Evolutionary conservation across 2,113 vertebrate species (phyloP), one percentile per base, ranked within the genome.

Genomic region (Mohoua ochrocephala): DNA sequence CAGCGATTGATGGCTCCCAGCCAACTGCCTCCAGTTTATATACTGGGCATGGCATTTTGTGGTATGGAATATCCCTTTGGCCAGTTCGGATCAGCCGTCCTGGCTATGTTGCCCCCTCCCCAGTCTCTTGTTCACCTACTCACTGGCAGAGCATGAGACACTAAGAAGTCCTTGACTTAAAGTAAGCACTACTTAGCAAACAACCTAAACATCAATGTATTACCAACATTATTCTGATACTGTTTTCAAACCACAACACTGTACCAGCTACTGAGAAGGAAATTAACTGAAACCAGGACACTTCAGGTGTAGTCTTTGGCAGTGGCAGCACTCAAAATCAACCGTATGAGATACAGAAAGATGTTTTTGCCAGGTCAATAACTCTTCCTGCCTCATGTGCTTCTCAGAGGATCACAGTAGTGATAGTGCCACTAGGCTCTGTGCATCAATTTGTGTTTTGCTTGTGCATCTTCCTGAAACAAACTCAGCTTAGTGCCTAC

Each of bases 1-100:
- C 39, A 53, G 53, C 0, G 0, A 18, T 8, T 30, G 69, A 35
- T 75, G 39, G 13, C 26, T 76, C 17, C 61, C 0, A 0, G 24
- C 45, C 30, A 21, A 1, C 9, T 67, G 45, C n/a, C 28, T 33
- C 28, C 27, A n/a, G 33, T 68, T 45, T 33, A 30, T 68, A 7
- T 18, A 12, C 24, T 31, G 39, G n/a, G 20, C 44, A 23, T 73
- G 37, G 22, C 37, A 23, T 76, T 76, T 39, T 21, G 0, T 68
- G 39, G n/a, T 53, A 5, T 22, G 26, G n/a, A n/a, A 20, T 53
- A 75, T n/a, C 28, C 24, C 45, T 54, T 60, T 60, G 69, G n/a
- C 21, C n/a, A 23, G 45, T 31, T 60, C 0, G 0, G 16, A 47
- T 53, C 69, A 89, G 24, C 39, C 53, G 6, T 60, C 47, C n/a